These are phyloP conservation scores for Emberiza fucata DNA, from an alignment of 2,113 vertebrate species.

Conservation along the genomic window DNA sequence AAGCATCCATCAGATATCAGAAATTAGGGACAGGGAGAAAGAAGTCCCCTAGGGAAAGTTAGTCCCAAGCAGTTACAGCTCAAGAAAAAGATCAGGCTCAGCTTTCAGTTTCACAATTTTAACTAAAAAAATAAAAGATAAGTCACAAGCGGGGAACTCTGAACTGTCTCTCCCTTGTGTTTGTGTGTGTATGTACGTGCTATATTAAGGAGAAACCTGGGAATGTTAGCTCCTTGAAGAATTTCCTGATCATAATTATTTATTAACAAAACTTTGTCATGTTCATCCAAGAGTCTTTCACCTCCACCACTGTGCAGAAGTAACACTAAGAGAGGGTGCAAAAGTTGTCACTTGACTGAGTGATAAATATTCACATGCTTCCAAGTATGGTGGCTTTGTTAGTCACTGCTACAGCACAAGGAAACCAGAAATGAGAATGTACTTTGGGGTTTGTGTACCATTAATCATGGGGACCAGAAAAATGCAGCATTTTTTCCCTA, in stretches of 20 bases:
- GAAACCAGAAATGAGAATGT: not conserved
- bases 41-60: not conserved
- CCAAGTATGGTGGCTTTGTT: not conserved
- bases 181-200: rapidly evolving
- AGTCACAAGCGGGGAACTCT: not conserved
- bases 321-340: not conserved
- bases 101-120: not conserved
- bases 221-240: not conserved
- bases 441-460: not conserved
- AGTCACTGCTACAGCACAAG: not conserved
- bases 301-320: not conserved
- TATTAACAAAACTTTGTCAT: not conserved
- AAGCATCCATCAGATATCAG: not conserved
- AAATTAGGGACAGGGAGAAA: not conserved
- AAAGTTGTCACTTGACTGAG: not conserved
- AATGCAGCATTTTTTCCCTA: not conserved
- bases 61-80: not conserved
- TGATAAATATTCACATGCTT: not conserved
- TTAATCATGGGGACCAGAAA: not conserved
- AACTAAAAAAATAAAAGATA: not conserved
- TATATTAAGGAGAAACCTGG: not conserved
- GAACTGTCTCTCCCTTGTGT: not conserved
- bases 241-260: not conserved
- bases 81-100: not conserved
- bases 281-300: not conserved